Percentiles rank a stretch among this genome's conserved stretches.
Evolutionary conservation across 2,797 vertebrate species (phyloP).

Genomic region (Gambelia wislizenii): DNA sequence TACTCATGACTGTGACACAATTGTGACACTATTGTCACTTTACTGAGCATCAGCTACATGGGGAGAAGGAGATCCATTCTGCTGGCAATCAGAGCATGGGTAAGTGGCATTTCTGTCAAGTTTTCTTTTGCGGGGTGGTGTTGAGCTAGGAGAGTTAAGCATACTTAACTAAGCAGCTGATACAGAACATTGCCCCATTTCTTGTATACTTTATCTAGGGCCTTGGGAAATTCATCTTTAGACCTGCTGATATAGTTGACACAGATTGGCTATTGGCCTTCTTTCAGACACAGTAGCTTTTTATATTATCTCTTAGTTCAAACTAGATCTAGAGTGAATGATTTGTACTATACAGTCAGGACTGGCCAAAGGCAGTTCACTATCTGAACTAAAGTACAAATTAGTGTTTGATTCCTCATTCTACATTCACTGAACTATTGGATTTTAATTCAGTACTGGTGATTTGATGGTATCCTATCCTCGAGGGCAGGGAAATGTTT

Average conservation of each 20-base stretch:
- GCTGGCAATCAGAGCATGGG: no score
- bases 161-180: no score
- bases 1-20: no score
- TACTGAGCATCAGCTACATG: no score
- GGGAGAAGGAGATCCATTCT: no score
- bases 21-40: no score
- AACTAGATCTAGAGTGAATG: background rate
- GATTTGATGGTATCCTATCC: background rate
- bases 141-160: no score
- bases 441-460: background rate
- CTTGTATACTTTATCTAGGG: constrained; percentile 10
- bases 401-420: background rate
- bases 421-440: background rate
- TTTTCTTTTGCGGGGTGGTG: no score
- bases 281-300: background rate
- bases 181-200: background rate
- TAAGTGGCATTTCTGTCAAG: no score
- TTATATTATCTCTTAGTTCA: background rate
- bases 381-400: background rate
- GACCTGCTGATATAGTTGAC: background rate
- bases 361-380: background rate
- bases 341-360: background rate
- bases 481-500: no score
- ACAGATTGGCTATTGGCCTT: background rate
- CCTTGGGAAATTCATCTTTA: background rate